Evolutionary conservation across 2,797 vertebrate genomes (phyloP), one percentile per base, ranked within the genome.

Genomic region (Falco naumanni): DNA sequence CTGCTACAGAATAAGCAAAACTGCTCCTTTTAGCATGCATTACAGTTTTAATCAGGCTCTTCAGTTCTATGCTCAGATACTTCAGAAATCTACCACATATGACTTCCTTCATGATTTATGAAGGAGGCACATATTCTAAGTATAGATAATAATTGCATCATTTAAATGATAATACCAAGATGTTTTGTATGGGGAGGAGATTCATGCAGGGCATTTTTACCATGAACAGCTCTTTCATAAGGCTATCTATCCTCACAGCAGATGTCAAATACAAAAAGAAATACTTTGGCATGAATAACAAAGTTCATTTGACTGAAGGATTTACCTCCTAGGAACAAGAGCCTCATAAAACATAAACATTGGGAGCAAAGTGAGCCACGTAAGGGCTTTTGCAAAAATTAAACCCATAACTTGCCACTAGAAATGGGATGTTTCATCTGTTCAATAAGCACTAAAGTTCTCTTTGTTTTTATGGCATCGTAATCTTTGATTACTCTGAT

Each of bases 401-500:
- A 96, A 97, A 95, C 71, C 78, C 90, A 96, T 97, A 96, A 96
- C 84, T 95, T 96, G 91, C 95, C 77, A 66, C 92, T 53, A 81
- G 90, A 92, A 93, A 96, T 88, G 78, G 95, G 91, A 79, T 76
- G 60, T 95, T 96, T 97, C 96, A 95, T 97, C 92, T 96, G 93
- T 87, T 97, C 96, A 87, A 94, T 94, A 95, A 93, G 53, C 96
- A 97, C 76, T 94, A 96, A 96, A 96, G 84, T 95, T 94, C 92
- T 94, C 86, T 89, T 94, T 84, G 80, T 85, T 95, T 97, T 96
- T 97, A 97, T 93, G 90, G 93, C 91, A 86, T 91, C 94, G 6
- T 97, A 97, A 96, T 94, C 96, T 96, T 97, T 97, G 96, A 97
- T 97, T 97, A 97, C 95, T 96, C 95, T 96, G 96, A 97, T 97